Base-by-base conservation (phyloP, 2,888 invertebrate genomes). In the Pegoplata infirma region DNA sequence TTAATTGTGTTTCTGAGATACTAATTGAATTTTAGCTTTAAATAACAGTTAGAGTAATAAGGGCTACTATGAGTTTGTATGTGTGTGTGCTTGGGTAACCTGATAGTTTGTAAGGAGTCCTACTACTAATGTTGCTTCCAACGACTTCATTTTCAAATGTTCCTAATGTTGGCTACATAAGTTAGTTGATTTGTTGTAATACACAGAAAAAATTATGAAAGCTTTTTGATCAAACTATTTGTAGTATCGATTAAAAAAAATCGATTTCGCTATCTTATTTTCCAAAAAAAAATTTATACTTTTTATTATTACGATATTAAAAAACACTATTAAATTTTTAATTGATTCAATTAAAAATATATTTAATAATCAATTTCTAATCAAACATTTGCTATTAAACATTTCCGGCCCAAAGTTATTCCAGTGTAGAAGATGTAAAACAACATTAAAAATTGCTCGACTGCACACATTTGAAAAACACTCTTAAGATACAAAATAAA, bases 1-100 rank as follows among this genome's bases (percentile, higher is more conserved):
- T 78, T 73, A 77, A 78, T 78, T 68, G 68, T 64, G 32, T 68
- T 73, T 64, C 53, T 67, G 23, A 79, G 67, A 67, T 72, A 61
- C 63, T 71, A 75, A 75, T 75, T 79, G 75, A 79, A 75, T 56
- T 71, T 67, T 53, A 67, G 66, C 66, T 67, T 63, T 69, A 40
- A 64, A 73, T 59, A 73, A 73, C 61, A 46, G 5, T 61, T 16
- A 71, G 5, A 40, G 23, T 49, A 51, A 49, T 49, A 63, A 63
- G 36, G 63, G 63, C 49, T 49, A 32, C 19, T 36, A 12, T n/a
- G n/a, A n/a, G n/a, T n/a, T n/a, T n/a, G n/a, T n/a, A n/a, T n/a
- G n/a, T n/a, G n/a, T n/a, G n/a, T n/a, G n/a, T n/a, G n/a, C 32
- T 40, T 49, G 36, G 49, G 66, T 61, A 67, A 66, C 14, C 32